Evolutionary conservation across 1,140 invertebrate genomes (phyloP).

Genomic region (Drosophila santomea): DNA sequence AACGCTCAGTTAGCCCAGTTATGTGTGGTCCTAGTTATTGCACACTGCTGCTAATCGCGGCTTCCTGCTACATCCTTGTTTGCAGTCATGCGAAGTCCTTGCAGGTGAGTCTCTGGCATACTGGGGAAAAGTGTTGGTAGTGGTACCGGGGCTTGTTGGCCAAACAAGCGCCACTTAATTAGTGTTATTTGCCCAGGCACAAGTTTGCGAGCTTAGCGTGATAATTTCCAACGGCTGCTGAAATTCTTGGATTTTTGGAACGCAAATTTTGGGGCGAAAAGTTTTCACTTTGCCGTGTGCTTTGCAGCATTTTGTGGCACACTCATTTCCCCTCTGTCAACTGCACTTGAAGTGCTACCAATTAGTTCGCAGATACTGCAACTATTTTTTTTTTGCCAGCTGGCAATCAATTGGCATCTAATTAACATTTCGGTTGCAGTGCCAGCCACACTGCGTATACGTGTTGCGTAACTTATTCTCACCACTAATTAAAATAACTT

Average conservation of each 20-base stretch:
- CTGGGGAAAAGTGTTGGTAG: not conserved
- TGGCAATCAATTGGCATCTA: constrained; percentile 41
- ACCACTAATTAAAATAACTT: constrained; percentile 1
- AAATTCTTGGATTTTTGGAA: constrained; percentile 11
- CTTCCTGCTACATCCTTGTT: constrained; percentile 66
- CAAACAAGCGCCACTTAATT: constrained; percentile 67
- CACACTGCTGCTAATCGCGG: constrained; percentile 71
- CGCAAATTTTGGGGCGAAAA: constrained; percentile 22
- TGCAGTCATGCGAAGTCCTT: constrained; percentile 64
- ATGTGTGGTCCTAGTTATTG: constrained; percentile 76
- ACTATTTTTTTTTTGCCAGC: not conserved
- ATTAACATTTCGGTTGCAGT: constrained; percentile 15
- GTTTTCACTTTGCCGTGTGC: constrained; percentile 8
- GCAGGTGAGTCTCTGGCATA: constrained; percentile 52
- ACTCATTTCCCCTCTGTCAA: constrained; percentile 31
- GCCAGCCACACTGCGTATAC: constrained; percentile 16
- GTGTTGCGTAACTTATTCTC: constrained; percentile 7
- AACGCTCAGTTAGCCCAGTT: constrained; percentile 11
- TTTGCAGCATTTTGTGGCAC: constrained; percentile 1
- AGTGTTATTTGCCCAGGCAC: constrained; percentile 63
- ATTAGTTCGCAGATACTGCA: constrained; percentile 26
- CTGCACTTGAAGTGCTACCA: constrained; percentile 28
- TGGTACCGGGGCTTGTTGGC: constrained; percentile 1
- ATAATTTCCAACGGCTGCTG: constrained; percentile 31
- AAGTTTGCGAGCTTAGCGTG: constrained; percentile 25